These are phyloP conservation scores for Platygyra sinensis DNA, from an alignment of 64 coral and sea anemone genomes.

Conservation along the genomic window DNA sequence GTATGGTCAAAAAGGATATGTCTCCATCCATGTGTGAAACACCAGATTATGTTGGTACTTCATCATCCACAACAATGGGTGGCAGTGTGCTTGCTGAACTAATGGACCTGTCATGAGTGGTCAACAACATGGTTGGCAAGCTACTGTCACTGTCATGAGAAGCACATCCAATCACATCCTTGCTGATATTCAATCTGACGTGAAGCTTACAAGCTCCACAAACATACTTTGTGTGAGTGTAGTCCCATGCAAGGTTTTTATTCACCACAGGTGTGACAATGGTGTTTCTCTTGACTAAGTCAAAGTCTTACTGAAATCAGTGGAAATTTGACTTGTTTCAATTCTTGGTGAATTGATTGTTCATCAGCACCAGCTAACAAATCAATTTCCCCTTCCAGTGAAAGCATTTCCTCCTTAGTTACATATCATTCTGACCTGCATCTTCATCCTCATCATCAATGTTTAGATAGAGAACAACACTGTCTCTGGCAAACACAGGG, in stretches of 20 bases:
- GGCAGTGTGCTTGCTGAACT: too few relatives aligned
- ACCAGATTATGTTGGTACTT: too few relatives aligned
- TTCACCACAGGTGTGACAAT: conserved; percentile 63
- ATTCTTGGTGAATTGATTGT: conserved; percentile 5
- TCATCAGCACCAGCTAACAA: not conserved
- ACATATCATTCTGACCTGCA: not conserved
- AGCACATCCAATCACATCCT: not conserved
- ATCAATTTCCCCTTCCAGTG: not conserved
- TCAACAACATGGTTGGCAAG: not conserved
- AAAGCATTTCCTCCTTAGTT: not conserved
- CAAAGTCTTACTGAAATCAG: conserved; percentile 69
- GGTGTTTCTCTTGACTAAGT: conserved; percentile 70
- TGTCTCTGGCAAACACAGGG: conserved; percentile 6
- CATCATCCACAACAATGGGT: too few relatives aligned
- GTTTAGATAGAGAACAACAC: not conserved
- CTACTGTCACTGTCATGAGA: not conserved
- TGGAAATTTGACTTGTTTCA: conserved; percentile 57
- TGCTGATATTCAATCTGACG: conserved; percentile 56
- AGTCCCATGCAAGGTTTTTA: conserved; percentile 66
- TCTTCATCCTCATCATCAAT: not conserved
- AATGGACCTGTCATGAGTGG: not conserved
- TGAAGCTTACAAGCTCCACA: conserved; percentile 67
- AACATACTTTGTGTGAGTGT: conserved; percentile 70
- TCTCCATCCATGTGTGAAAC: too few relatives aligned
- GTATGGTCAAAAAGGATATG: too few relatives aligned